Evolutionary conservation across 2,888 invertebrate species (phyloP).

Genomic region (Chrysolina haemoptera): DNA sequence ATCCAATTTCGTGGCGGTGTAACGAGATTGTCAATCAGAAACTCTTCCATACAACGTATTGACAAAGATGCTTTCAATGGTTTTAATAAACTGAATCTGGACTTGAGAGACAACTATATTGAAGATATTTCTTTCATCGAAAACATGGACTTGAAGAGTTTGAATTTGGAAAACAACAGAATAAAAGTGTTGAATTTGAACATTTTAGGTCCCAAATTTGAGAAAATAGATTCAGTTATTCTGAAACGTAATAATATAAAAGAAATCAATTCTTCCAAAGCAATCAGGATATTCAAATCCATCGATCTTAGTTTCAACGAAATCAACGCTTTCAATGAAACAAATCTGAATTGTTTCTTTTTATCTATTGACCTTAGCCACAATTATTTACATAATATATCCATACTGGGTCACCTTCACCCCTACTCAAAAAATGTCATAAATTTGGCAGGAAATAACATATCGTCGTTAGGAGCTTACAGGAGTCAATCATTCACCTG

Average conservation of each 20-base stretch:
- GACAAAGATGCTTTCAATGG: slow-evolving; percentile 1
- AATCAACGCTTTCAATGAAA: slow-evolving; percentile 20
- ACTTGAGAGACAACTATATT: background rate
- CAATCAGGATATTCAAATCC: background rate
- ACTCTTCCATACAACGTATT: background rate
- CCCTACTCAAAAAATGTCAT: background rate
- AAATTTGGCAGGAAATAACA: background rate
- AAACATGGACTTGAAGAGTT: background rate
- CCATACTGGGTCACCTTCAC: background rate
- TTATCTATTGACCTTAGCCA: slow-evolving; percentile 13
- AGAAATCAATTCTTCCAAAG: background rate
- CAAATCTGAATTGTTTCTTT: slow-evolving; percentile 22
- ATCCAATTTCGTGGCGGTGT: background rate
- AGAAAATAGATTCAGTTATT: background rate
- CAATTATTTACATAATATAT: background rate
- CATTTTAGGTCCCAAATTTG: background rate
- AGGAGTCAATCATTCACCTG: background rate
- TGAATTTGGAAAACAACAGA: slow-evolving; percentile 11
- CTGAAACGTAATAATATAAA: background rate
- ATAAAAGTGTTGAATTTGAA: slow-evolving; percentile 2
- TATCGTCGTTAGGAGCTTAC: background rate
- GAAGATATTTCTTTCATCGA: slow-evolving; percentile 11
- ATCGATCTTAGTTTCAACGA: slow-evolving; percentile 20
- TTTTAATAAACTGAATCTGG: background rate
- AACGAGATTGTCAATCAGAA: background rate